These are phyloP conservation scores for Hartigia nigra DNA, from an alignment of 2,888 invertebrate genomes.

Conservation along the genomic window DNA sequence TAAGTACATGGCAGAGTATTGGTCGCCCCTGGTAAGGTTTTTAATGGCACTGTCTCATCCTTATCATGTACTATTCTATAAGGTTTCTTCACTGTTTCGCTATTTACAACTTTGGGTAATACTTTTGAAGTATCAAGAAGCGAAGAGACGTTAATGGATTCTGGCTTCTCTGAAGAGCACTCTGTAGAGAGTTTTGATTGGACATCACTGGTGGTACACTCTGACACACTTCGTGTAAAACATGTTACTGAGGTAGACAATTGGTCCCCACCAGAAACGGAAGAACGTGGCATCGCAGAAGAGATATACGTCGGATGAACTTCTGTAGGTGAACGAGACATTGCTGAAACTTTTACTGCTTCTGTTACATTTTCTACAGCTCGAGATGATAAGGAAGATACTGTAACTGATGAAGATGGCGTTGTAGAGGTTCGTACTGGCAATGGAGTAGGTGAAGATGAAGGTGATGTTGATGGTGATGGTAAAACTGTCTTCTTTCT, in stretches of 20 bases:
- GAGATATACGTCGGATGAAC: not conserved
- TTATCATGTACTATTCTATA: conserved; percentile 48
- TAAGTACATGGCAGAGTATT: conserved; percentile 14
- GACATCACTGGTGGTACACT: not conserved
- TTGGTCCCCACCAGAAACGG: not conserved
- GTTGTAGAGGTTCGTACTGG: not conserved
- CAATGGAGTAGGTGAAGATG: not conserved
- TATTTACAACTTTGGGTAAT: conserved; percentile 56
- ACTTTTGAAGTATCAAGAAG: conserved; percentile 34
- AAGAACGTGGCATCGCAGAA: not conserved
- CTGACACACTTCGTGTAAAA: not conserved
- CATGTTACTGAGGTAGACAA: not conserved
- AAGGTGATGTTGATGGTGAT: not conserved
- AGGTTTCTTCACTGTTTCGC: conserved; percentile 55
- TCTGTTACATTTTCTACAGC: conserved; percentile 9
- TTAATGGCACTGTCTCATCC: conserved; percentile 6
- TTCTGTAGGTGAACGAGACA: not conserved
- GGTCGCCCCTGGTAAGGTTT: conserved; percentile 15
- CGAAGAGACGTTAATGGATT: not conserved
- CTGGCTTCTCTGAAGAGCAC: not conserved
- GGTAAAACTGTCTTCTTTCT: not conserved
- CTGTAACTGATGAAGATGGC: not conserved
- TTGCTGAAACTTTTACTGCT: conserved; percentile 19
- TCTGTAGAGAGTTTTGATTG: not conserved
- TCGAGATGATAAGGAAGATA: not conserved